Percentiles rank a stretch among this genome's conserved stretches.
Evolutionary conservation across 2,797 vertebrate genomes (phyloP).

Genomic region (Meda fulgida): DNA sequence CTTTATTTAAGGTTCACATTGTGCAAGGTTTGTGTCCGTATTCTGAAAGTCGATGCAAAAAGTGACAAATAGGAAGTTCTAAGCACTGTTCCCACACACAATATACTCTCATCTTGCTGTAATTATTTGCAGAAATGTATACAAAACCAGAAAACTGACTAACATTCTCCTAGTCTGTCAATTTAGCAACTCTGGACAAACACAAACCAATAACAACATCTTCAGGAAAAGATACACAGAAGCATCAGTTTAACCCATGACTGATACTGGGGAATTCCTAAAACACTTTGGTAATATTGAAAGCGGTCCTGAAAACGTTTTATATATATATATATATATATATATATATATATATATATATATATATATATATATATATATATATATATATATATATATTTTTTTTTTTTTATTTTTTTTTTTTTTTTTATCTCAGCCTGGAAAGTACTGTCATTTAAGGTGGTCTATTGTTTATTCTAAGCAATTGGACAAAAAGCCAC

Average conservation of each 20-base stretch:
- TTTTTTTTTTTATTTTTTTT: no score
- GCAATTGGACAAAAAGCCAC: not conserved
- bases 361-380: no score
- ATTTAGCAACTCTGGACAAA: not conserved
- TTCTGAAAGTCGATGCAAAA: not conserved
- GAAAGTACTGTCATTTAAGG: not conserved
- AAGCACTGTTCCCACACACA: not conserved
- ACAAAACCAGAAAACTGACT: not conserved
- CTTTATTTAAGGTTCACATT: not conserved
- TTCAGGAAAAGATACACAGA: not conserved
- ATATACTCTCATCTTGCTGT: not conserved
- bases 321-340: no score
- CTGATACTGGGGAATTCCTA: not conserved
- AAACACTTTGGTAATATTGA: constrained; percentile 9
- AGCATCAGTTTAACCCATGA: not conserved
- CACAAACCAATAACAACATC: not conserved
- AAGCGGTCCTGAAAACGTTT: not conserved
- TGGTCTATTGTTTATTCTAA: not conserved
- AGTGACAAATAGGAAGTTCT: not conserved
- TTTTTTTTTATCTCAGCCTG: not conserved
- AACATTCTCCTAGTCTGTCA: not conserved
- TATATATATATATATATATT: no score
- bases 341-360: no score
- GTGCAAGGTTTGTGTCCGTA: not conserved
- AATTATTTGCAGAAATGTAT: not conserved